phyloP scores from a whole-genome alignment of 2,113 vertebrate species.

The Ramphastos sulfuratus region DNA sequence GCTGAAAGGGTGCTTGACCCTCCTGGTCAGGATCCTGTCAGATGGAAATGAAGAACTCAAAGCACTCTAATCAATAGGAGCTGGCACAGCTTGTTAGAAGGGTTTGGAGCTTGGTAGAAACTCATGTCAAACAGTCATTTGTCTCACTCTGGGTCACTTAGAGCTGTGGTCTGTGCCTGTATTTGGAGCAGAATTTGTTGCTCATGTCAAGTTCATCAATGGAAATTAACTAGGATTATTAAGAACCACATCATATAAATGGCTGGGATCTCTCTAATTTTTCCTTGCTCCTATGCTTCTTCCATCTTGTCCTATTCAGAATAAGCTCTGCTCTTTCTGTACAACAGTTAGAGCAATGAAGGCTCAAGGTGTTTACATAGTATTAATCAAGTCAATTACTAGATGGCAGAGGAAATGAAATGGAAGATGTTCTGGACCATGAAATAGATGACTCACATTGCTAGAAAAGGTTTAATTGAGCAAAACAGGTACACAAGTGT shows the following conservation, averaged over 20 bases:
- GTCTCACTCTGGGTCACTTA: background rate
- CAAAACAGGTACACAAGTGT: conserved; percentile 22
- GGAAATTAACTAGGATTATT: background rate
- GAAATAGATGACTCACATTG: conserved; percentile 30
- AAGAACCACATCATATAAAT: background rate
- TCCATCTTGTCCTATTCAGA: background rate
- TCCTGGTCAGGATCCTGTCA: background rate
- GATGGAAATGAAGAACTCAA: background rate
- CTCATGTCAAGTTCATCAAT: background rate
- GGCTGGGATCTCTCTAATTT: background rate
- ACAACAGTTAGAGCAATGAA: background rate
- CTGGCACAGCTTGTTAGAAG: background rate
- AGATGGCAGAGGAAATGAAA: conserved; percentile 48
- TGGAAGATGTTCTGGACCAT: conserved; percentile 40
- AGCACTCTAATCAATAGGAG: background rate
- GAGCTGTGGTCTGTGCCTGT: background rate
- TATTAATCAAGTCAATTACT: conserved; percentile 56
- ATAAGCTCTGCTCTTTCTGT: background rate
- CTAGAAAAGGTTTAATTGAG: conserved; percentile 49
- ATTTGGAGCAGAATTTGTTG: background rate
- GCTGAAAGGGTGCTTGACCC: background rate
- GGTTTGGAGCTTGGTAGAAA: background rate
- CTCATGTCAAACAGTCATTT: background rate
- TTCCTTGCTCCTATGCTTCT: background rate
- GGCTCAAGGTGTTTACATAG: conserved; percentile 16